Base-by-base conservation (phyloP, 2,888 invertebrate species). In the Rugalucina vietnamica region DNA sequence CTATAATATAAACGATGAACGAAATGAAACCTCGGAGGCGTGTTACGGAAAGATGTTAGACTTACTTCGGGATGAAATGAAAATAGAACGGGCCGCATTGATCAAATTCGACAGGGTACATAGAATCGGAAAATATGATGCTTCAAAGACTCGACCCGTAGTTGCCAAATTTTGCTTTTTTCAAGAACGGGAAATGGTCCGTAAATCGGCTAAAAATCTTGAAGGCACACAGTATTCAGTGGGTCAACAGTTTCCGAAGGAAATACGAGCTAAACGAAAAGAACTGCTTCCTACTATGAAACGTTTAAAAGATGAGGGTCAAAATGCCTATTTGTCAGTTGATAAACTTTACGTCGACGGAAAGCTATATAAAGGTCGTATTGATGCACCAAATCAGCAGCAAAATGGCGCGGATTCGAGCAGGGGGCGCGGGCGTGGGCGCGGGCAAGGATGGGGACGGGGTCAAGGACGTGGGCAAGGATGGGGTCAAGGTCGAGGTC, bases 271-370 rank as follows among this genome's bases (percentile, higher is more conserved):
- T 1, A 49, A 32, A 29, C 43, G 73, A 50, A 73, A 29, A 50
- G 32, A 73, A 24, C 73, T 73, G 24, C 32, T 73, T 10, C 73
- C 73, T 2, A 50, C 50, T n/a, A 73, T 73, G 73, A 73, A 73
- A 50, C 5, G 50, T 29, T 49, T 50, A 8, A 49, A 50, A 21
- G 27, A 21, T 1, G 32, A 65, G 2, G 65, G 65, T 10, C 21
- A 32, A 34, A 34, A 65, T 2, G 65, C 65, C 1, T 65, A 65
- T 34, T 39, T 70, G 18, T 43, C n/a, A 3, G 57, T 70, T 1
- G 81, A 76, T 37, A 74, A 71, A n/a, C 37, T 79, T 8, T 79
- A 74, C 36, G 74, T 79, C 24, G 32, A 79, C 36, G 74, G 49
- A 32, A 29, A 27, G 24, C 65, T 79, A 27, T 79, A 72, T 34